Conservation (phyloP, 1,140 invertebrate genomes). For the Cotesia vestalis region DNA sequence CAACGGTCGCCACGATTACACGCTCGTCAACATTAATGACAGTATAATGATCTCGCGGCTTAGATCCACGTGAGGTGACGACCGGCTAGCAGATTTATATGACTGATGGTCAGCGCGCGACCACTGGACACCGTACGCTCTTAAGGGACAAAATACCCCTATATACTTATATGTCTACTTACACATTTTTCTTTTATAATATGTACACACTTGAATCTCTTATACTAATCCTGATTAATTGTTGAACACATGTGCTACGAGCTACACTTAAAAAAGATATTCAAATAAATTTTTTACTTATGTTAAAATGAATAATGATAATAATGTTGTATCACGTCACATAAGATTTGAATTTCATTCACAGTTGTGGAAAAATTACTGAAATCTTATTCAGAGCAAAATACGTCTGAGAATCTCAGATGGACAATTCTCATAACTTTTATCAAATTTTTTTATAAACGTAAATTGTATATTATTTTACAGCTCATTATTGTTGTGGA, state of each 20-base stretch:
- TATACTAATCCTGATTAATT: conserved; percentile 59
- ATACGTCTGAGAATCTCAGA: no score
- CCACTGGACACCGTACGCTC: conserved; percentile 18
- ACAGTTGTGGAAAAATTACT: no score
- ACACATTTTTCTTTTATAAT: neutral
- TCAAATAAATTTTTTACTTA: neutral
- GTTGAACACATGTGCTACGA: conserved; percentile 29
- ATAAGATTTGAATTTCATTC: neutral
- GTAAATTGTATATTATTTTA: no score
- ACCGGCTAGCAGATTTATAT: conserved; percentile 34
- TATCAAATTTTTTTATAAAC: no score
- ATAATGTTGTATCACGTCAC: neutral
- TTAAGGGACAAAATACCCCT: neutral
- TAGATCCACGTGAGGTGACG: conserved; percentile 27
- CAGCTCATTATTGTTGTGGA: no score
- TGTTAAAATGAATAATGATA: no score
- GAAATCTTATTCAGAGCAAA: no score
- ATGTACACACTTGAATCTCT: conserved; percentile 37
- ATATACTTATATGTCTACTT: neutral
- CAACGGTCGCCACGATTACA: conserved; percentile 50
- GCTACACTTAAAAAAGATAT: conserved; percentile 6
- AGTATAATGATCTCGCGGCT: conserved; percentile 50
- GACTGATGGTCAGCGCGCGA: conserved; percentile 37
- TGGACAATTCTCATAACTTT: no score
- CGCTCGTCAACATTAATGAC: conserved; percentile 60